phyloP scores from a whole-genome alignment of 2,113 vertebrate species.

The Myotis brandtii region DNA sequence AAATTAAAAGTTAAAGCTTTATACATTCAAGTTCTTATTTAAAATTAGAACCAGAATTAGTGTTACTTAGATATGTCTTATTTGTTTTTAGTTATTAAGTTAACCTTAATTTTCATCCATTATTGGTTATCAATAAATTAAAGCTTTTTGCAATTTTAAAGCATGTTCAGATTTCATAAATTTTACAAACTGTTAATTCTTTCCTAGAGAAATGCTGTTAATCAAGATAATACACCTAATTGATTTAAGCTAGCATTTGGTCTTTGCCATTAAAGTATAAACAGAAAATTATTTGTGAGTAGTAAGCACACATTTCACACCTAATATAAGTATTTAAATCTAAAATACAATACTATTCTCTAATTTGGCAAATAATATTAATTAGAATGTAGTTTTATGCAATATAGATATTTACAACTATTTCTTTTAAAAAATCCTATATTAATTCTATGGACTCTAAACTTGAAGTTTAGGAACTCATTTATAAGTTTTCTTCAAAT shows the following conservation, averaged over 20 bases:
- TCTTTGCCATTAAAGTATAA: neutral
- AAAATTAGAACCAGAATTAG: neutral
- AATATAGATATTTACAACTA: neutral
- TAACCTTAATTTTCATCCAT: neutral
- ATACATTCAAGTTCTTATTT: neutral
- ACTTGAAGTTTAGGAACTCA: neutral
- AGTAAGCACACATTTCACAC: neutral
- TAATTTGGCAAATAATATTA: neutral
- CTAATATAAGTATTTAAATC: neutral
- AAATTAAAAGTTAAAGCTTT: neutral
- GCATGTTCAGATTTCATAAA: neutral
- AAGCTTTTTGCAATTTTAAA: neutral
- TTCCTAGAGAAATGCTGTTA: neutral
- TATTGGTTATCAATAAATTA: conserved; percentile 1
- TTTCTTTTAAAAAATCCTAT: conserved; percentile 28
- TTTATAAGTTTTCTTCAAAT: neutral
- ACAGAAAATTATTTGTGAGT: conserved; percentile 1
- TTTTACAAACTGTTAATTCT: neutral
- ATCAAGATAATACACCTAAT: conserved; percentile 21
- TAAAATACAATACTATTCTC: neutral
- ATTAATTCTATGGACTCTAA: conserved; percentile 5
- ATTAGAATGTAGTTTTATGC: neutral
- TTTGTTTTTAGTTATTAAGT: neutral
- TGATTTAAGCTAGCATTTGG: neutral
- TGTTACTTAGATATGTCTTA: neutral